Percentiles rank a stretch among this genome's conserved stretches.
These are phyloP conservation scores for Sapajus apella DNA, from an alignment of 2,113 vertebrate species.

Conservation along the genomic window DNA sequence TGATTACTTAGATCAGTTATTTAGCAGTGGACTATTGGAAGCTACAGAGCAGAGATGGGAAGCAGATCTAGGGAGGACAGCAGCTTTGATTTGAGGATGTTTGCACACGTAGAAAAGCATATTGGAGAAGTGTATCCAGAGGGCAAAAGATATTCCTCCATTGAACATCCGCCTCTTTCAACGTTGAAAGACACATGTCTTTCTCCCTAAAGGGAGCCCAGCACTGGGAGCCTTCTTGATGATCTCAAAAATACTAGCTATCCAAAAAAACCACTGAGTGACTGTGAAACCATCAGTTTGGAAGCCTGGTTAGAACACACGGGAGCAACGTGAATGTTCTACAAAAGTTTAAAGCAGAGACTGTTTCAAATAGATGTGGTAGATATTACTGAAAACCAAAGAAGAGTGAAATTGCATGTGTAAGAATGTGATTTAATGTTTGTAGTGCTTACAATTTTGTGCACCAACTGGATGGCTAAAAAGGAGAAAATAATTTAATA, in stretches of 20 bases:
- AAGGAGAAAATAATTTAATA: neutral
- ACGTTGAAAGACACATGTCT: neutral
- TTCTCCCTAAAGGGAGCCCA: neutral
- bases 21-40: neutral
- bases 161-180: neutral
- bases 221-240: neutral
- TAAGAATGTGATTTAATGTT: neutral
- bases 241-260: too few relatives aligned
- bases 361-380: neutral
- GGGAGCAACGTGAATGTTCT: neutral
- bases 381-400: neutral
- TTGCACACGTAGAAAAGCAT: neutral
- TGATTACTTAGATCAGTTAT: neutral
- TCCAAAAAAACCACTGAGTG: neutral
- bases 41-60: neutral
- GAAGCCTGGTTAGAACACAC: neutral
- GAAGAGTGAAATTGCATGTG: neutral
- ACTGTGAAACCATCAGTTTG: too few relatives aligned
- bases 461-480: neutral
- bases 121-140: neutral
- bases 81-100: neutral
- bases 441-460: neutral
- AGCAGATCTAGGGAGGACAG: neutral
- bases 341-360: neutral
- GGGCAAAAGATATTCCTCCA: neutral